These are phyloP conservation scores for Penaeus vannamei DNA, from an alignment of 1,140 invertebrate genomes.

Conservation along the genomic window DNA sequence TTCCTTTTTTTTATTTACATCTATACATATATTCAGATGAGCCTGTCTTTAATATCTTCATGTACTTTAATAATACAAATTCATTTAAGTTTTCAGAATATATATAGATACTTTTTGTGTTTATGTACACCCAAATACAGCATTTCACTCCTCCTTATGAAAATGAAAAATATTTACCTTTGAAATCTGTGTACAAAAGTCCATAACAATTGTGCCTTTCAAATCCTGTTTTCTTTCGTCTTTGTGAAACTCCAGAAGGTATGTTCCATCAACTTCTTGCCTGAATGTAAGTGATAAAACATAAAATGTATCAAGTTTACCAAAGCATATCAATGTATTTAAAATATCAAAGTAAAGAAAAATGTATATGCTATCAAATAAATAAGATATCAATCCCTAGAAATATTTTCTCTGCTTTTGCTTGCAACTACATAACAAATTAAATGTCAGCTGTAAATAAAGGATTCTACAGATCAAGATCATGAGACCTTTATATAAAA, in stretches of 20 bases:
- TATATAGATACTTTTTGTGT: not conserved
- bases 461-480: no score
- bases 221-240: slow-evolving; percentile 92
- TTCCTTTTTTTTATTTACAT: no score
- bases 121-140: not conserved
- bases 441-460: no score
- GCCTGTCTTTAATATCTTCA: no score
- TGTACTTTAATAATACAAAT: no score
- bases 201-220: slow-evolving; percentile 93
- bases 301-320: not conserved
- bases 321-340: slow-evolving; percentile 59
- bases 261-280: slow-evolving; percentile 90
- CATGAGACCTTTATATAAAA: no score
- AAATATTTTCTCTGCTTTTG: no score
- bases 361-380: no score
- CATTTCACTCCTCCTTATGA: slow-evolving; percentile 1
- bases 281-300: slow-evolving; percentile 70
- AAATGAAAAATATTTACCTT: slow-evolving; percentile 76
- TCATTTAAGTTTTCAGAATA: no score
- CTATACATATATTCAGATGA: no score
- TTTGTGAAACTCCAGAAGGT: slow-evolving; percentile 92
- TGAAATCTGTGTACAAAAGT: slow-evolving; percentile 90
- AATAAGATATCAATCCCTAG: no score
- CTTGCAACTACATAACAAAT: no score
- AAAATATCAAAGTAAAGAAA: slow-evolving; percentile 40